Percentiles rank a stretch among this genome's conserved stretches.
phyloP scores from a whole-genome alignment of 1,140 invertebrate genomes.

The Zaprionus vittiger region DNA sequence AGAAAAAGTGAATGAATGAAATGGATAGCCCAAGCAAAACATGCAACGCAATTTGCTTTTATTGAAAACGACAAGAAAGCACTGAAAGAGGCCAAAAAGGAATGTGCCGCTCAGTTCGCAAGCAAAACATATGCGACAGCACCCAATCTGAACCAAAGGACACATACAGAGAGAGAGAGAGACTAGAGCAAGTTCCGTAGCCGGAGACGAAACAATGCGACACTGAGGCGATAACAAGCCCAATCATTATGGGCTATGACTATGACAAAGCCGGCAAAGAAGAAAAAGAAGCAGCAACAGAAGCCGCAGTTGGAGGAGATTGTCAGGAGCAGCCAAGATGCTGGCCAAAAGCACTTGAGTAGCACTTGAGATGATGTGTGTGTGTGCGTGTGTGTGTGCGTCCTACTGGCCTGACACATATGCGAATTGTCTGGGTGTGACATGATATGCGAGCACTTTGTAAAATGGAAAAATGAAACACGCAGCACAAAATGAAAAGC shows the following conservation, averaged over 20 bases:
- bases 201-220: slow-evolving; percentile 68
- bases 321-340: slow-evolving; percentile 47
- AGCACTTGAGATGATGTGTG: slow-evolving; percentile 48
- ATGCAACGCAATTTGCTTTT: slow-evolving; percentile 82
- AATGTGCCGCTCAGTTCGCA: slow-evolving; percentile 8
- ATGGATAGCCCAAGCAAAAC: slow-evolving; percentile 58
- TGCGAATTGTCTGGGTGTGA: slow-evolving; percentile 79
- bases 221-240: slow-evolving; percentile 76
- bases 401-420: slow-evolving; percentile 74
- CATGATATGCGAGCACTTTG: slow-evolving; percentile 84
- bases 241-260: slow-evolving; percentile 77
- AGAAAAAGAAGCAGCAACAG: slow-evolving; percentile 25
- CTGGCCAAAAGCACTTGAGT: slow-evolving; percentile 58
- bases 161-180: not conserved
- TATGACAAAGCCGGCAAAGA: slow-evolving; percentile 27
- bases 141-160: not conserved
- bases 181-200: slow-evolving; percentile 31
- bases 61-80: slow-evolving; percentile 69
- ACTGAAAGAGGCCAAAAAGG: slow-evolving; percentile 35
- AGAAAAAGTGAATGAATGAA: slow-evolving; percentile 19
- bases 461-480: slow-evolving; percentile 77
- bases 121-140: slow-evolving; percentile 36
- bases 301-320: slow-evolving; percentile 38
- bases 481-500: slow-evolving; percentile 52
- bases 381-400: slow-evolving; percentile 39